A percentile compares a stretch with the other conserved stretches of the same genome.
These are phyloP conservation scores for Drosophila albomicans DNA, from an alignment of 1,140 invertebrate genomes.

Conservation along the genomic window DNA sequence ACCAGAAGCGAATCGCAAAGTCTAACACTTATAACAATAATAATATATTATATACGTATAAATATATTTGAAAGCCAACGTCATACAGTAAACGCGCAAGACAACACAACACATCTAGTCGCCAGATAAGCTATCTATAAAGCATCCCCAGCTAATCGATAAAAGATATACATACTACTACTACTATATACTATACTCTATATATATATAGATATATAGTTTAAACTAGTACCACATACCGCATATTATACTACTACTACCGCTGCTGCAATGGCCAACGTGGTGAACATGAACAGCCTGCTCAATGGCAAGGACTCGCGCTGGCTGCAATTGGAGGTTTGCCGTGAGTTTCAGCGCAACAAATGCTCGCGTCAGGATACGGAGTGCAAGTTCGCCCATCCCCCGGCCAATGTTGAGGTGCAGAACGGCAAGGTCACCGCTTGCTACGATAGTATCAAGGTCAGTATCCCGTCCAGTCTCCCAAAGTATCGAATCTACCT, in stretches of 20 bases:
- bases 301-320: constrained; percentile 99
- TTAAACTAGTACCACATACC: constrained; percentile 12
- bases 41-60: background rate
- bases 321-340: constrained; percentile 99
- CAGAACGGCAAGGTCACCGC: constrained; percentile 99
- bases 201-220: constrained; percentile 38
- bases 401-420: constrained; percentile 99
- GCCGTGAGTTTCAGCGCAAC: constrained; percentile 99
- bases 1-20: background rate
- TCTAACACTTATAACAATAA: constrained; percentile 2
- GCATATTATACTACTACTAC: constrained; percentile 48
- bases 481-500: background rate
- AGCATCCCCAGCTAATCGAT: constrained; percentile 38
- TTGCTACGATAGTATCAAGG: constrained; percentile 99
- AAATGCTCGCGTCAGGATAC: constrained; percentile 99
- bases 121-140: constrained; percentile 57
- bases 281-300: constrained; percentile 98
- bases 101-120: constrained; percentile 54
- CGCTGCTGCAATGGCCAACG: constrained; percentile 90
- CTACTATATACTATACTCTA: constrained; percentile 40
- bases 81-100: constrained; percentile 56
- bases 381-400: constrained; percentile 99
- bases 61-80: constrained; percentile 34
- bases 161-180: constrained; percentile 20
- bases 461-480: constrained; percentile 86